A percentile compares a stretch with the other conserved stretches of the same genome.
phyloP scores from a whole-genome alignment of 1,140 invertebrate genomes.

The Drosophila truncata region DNA sequence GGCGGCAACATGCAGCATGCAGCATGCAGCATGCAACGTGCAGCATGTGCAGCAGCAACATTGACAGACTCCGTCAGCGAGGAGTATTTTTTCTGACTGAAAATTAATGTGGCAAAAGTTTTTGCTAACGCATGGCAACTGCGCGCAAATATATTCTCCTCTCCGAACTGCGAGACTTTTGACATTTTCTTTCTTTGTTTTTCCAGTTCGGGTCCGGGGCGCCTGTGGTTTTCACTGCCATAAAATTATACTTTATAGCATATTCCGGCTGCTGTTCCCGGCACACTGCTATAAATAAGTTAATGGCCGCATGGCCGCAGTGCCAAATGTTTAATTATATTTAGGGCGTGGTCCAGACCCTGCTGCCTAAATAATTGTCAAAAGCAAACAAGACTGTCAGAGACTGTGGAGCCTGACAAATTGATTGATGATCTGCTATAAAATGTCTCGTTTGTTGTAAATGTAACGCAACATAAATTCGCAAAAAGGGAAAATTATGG shows the following conservation, averaged over 20 bases:
- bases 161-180: constrained; percentile 31
- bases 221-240: constrained; percentile 67
- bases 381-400: constrained; percentile 3
- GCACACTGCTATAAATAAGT: constrained; percentile 68
- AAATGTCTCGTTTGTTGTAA: constrained; percentile 83
- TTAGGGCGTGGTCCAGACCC: constrained; percentile 44
- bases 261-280: constrained; percentile 42
- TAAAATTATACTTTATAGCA: constrained; percentile 76
- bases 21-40: constrained; percentile 40
- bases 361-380: constrained; percentile 35
- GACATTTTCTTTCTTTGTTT: constrained; percentile 45
- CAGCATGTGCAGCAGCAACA: constrained; percentile 19
- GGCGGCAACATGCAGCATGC: constrained; percentile 54
- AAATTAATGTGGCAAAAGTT: constrained; percentile 81
- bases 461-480: constrained; percentile 83
- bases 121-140: constrained; percentile 57
- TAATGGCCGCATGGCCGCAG: constrained; percentile 35
- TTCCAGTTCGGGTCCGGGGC: neutral
- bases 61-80: constrained; percentile 61
- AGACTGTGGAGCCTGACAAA: constrained; percentile 65
- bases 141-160: constrained; percentile 11
- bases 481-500: constrained; percentile 76
- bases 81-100: constrained; percentile 47
- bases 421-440: constrained; percentile 84
- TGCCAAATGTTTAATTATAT: constrained; percentile 72